Evolutionary conservation across 2,888 invertebrate genomes (phyloP).

Genomic region (Drosophila prolongata): DNA sequence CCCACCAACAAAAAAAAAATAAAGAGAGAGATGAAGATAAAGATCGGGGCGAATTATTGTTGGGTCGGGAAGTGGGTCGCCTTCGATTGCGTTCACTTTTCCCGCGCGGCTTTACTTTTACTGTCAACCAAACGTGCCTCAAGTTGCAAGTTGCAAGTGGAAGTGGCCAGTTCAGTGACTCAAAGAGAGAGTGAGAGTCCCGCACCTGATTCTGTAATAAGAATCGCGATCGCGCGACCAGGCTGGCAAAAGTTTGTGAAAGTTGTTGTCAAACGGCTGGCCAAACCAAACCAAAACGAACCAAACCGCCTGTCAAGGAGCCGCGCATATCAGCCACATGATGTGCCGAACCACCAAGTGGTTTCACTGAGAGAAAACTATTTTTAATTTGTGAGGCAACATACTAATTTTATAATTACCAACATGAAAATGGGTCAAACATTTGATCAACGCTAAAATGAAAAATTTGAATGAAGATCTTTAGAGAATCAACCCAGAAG

Average conservation of each 20-base stretch:
- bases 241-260: slow-evolving; percentile 69
- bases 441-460: no score
- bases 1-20: no score
- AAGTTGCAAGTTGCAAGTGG: slow-evolving; percentile 44
- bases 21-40: slow-evolving; percentile 20
- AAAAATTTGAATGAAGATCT: no score
- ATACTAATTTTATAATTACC: no score
- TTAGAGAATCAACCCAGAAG: no score
- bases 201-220: slow-evolving; percentile 80
- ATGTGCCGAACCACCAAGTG: slow-evolving; percentile 23
- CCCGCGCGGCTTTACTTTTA: slow-evolving; percentile 67
- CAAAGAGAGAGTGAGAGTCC: slow-evolving; percentile 54
- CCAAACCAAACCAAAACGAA: slow-evolving; percentile 15
- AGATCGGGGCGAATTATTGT: slow-evolving; percentile 39
- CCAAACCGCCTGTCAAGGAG: slow-evolving; percentile 66
- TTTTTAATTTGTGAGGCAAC: no score
- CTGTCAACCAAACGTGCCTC: slow-evolving; percentile 72
- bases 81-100: slow-evolving; percentile 74
- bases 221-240: slow-evolving; percentile 56
- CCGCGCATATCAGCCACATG: slow-evolving; percentile 50
- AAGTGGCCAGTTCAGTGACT: slow-evolving; percentile 71
- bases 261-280: slow-evolving; percentile 61
- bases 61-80: slow-evolving; percentile 56
- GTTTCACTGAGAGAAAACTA: slow-evolving; percentile 15
- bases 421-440: no score